Evolutionary conservation across 2,797 vertebrate species (phyloP).

Genomic region (Menidia menidia): DNA sequence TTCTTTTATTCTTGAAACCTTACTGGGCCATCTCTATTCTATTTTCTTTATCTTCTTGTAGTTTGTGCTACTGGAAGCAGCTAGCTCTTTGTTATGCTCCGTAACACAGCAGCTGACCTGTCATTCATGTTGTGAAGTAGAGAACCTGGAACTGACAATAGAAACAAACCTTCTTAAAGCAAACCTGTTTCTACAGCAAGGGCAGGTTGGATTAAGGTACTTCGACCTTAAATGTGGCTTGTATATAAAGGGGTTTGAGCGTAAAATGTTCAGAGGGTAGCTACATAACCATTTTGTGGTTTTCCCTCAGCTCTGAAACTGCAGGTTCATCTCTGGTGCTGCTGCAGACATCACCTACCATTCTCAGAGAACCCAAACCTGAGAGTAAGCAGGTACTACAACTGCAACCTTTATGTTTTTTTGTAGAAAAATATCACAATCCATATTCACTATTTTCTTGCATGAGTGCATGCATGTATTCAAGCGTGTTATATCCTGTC

Average conservation of each 20-base stretch:
- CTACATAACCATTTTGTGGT: conserved; percentile 9
- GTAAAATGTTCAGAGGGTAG: background rate
- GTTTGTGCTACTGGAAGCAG: conserved; percentile 85
- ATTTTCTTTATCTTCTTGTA: conserved; percentile 57
- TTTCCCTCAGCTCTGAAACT: conserved; percentile 81
- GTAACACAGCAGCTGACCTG: conserved; percentile 65
- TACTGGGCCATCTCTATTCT: background rate
- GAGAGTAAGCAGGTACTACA: conserved; percentile 53
- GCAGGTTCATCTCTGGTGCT: conserved; percentile 85
- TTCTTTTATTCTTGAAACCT: too few species aligned
- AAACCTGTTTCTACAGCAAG: conserved; percentile 85
- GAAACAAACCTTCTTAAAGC: conserved; percentile 87
- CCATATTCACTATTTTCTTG: background rate
- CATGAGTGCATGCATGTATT: conserved; percentile 1
- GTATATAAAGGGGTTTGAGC: conserved; percentile 5
- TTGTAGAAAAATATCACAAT: too few species aligned
- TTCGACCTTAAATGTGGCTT: background rate
- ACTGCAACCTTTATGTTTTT: background rate
- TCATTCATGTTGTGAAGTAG: conserved; percentile 51
- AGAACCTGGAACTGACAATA: conserved; percentile 84
- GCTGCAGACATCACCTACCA: conserved; percentile 85
- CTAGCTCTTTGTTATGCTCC: conserved; percentile 73
- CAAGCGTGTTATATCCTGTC: conserved; percentile 4
- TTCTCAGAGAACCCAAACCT: conserved; percentile 35
- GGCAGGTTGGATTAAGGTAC: conserved; percentile 84